Evolutionary conservation across 2,113 vertebrate species (phyloP).

Genomic region (Pavo muticus): DNA sequence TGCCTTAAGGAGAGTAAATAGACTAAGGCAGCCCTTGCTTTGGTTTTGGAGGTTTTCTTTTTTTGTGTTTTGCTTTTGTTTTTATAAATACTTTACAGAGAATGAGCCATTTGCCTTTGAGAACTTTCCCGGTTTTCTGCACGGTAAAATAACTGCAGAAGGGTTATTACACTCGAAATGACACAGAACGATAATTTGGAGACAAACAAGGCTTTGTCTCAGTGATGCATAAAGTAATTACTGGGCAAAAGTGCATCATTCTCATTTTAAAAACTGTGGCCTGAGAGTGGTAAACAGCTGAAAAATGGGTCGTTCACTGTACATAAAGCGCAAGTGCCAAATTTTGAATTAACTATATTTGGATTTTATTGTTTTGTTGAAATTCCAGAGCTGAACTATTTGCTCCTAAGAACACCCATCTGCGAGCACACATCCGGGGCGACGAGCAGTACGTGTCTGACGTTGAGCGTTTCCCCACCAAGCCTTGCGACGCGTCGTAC

Average conservation of each 20-base stretch:
- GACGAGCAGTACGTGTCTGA: not conserved
- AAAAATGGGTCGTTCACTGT: conserved; percentile 49
- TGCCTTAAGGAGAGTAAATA: not conserved
- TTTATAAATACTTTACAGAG: not conserved
- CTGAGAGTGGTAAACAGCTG: conserved; percentile 52
- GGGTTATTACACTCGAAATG: conserved; percentile 47
- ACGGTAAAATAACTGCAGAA: not conserved
- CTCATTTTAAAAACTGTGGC: not conserved
- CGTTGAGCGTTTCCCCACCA: not conserved
- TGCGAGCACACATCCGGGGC: not conserved
- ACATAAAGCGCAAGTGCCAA: conserved; percentile 32
- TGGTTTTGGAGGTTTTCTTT: not conserved
- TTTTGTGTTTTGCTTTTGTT: not conserved
- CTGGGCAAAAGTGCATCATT: conserved; percentile 57
- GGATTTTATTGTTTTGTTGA: conserved; percentile 4
- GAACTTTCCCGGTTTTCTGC: conserved; percentile 30
- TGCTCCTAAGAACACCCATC: conserved; percentile 7
- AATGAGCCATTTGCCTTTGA: conserved; percentile 8
- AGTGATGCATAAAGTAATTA: conserved; percentile 60
- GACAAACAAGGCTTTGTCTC: conserved; percentile 60
- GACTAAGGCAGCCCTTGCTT: not conserved
- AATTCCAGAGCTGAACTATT: conserved; percentile 46
- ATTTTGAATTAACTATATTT: conserved; percentile 8
- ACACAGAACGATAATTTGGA: conserved; percentile 41
- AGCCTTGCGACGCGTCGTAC: not conserved